Percentiles rank a stretch among this genome's conserved stretches.
These are phyloP conservation scores for Callosobruchus maculatus DNA, from an alignment of 2,888 invertebrate genomes.

Conservation along the genomic window DNA sequence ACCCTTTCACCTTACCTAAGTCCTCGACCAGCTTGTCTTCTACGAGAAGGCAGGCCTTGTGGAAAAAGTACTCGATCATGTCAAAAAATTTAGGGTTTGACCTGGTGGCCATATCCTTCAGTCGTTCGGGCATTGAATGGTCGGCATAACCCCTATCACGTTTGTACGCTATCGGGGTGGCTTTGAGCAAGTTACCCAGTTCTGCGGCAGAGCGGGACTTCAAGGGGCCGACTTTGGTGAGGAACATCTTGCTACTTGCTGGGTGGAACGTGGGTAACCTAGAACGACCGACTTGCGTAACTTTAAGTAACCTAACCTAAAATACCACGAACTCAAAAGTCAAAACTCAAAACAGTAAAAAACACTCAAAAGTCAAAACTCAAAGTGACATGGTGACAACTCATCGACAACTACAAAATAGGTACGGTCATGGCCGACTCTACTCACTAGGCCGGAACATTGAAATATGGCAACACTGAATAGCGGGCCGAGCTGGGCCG, in stretches of 20 bases:
- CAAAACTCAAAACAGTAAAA: too few relatives aligned
- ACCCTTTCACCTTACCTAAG: conserved; percentile 60
- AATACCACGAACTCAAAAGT: too few relatives aligned
- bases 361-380: too few relatives aligned
- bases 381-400: too few relatives aligned
- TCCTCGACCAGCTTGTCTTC: conserved; percentile 90
- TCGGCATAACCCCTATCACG: conserved; percentile 36
- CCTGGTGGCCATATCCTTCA: conserved; percentile 74
- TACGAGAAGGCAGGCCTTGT: conserved; percentile 86
- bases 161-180: conserved; percentile 40
- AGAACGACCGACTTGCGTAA: too few relatives aligned
- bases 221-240: conserved; percentile 59
- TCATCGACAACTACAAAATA: too few relatives aligned
- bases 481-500: too few relatives aligned
- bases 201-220: conserved; percentile 56
- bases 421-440: too few relatives aligned
- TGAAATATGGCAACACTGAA: too few relatives aligned
- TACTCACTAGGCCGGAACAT: too few relatives aligned
- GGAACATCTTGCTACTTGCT: conserved; percentile 70
- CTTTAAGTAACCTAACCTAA: too few relatives aligned
- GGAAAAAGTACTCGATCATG: conserved; percentile 99
- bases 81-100: conserved; percentile 89
- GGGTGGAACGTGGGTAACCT: background rate
- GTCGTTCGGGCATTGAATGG: conserved; percentile 76
- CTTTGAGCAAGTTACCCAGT: conserved; percentile 57